Evolutionary conservation across 2,113 vertebrate genomes (phyloP), one percentile per base, ranked within the genome.

Genomic region (Andinoacara biseriatus): DNA sequence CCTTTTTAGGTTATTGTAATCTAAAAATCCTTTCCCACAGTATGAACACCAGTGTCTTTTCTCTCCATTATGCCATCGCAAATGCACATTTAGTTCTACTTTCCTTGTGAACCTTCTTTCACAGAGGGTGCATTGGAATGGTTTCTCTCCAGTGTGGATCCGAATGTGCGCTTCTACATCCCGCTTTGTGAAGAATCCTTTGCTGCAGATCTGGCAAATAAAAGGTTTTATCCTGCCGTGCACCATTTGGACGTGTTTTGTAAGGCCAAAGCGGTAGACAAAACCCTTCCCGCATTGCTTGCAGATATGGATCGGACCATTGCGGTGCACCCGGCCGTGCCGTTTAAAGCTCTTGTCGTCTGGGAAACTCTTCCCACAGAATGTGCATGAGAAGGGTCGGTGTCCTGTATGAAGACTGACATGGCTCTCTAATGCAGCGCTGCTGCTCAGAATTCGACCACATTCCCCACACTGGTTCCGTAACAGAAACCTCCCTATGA

Each of bases 21-120:
- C 96, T 67, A 96, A 94, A 87, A 97, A 97, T 63, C 95, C 95
- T 74, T 97, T 97, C 8, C 94, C 96, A 9, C 97, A 97, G n/a
- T 89, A 94, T 0, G 95, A 57, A 54, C 97, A 97, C 17, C 85
- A 94, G 65, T 94, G 93, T 56, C 96, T 96, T 84, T 95, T 96
- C 14, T 91, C 94, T 7, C 94, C 87, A 2, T 95, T 89, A 49
- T 97, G 96, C 89, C 93, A 94, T 79, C 96, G 94, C 86, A 96
- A 89, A 67, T 97, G 97, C 52, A 94, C 88, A 75, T 95, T 96
- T 31, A 97, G 93, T 11, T 95, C 95, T 3, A 96, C 96, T 89
- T 93, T 93, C 1, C 95, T 94, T 18, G 93, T 84, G 61, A 98
- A 97, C 82, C 90, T 93, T 76, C 96, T 96, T 61, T 95, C 95